Base-by-base conservation (phyloP, 2,888 invertebrate species). In the Anoplius nigerrimus region DNA sequence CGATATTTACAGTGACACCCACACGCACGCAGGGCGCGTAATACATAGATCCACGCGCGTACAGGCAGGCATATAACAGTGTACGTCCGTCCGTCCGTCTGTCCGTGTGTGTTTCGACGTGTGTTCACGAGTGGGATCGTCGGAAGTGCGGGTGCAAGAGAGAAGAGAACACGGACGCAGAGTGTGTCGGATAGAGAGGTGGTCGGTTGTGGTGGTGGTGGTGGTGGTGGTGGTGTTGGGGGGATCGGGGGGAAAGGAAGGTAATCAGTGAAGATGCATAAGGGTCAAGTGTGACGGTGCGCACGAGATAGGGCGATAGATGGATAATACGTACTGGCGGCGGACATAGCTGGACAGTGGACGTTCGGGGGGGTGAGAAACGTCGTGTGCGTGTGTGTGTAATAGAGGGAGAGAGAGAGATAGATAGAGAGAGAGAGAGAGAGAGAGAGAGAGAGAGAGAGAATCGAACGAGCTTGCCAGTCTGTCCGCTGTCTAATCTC, bases 51-150 rank as follows among this genome's bases (percentile, higher is more conserved):
- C n/a, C n/a, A n/a, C n/a, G n/a, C n/a, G n/a, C n/a, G n/a, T n/a
- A n/a, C n/a, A n/a, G n/a, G n/a, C n/a, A n/a, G n/a, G n/a, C n/a
- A n/a, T n/a, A n/a, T n/a, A n/a, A n/a, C n/a, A n/a, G n/a, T n/a
- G n/a, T n/a, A n/a, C 21, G 52, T 24, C 21, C 20, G 21, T 27
- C 13, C 27, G 67, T 72, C 67, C 63, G 74, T 62, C 43, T 67
- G 20, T 27, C 21, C 20, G 43, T 52, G 48, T 56, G 61, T 52
- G 68, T 55, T 43, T 45, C 52, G 66, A 66, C 27, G 58, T 27
- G 24, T 0, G 56, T 22, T 15, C 52, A 60, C 71, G 70, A 77
- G 77, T 76, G 76, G 76, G 68, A 76, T 76, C 76, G 76, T 74
- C 76, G 76, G 53, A 73, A 51, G 56, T 34, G n/a, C 45, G 34